Evolutionary conservation across 2,888 invertebrate genomes (phyloP), one percentile per base, ranked within the genome.

Genomic region (Pammene fasciana): DNA sequence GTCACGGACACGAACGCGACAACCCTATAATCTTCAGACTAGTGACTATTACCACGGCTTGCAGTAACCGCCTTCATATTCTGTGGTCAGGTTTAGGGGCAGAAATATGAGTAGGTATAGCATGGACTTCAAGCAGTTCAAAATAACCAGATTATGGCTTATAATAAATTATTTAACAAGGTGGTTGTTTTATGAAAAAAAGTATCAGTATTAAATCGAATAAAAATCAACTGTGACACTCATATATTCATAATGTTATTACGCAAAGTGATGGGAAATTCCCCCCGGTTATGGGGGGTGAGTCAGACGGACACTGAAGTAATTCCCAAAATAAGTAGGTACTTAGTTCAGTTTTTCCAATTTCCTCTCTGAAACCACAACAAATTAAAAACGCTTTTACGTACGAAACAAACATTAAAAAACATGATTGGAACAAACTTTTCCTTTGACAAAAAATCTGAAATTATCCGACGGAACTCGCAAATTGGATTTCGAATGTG

Each of bases 401-500:
- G 46, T 43, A 54, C 38, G 48, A 56, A 61, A 36, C 56, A 59
- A 70, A 64, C 50, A 59, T 59, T 50, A 61, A 61, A 67, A 64
- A 68, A 56, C 52, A 48, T 68, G 52, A 68, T 50, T 26, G 45
- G 65, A 54, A 65, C 59, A 70, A 70, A 70, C 65, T 68, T 68
- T 56, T 68, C 65, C 61, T 71, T 65, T 65, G 65, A 79, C 76
- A 78, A 79, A 80, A 80, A 78, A 78, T 81, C 79, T 78, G 75
- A 80, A 84, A 81, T 79, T 81, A 78, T 81, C 76, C 76, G 81
- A 82, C 86, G 88, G 87, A 88, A 87, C 87, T 87, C 86, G 83
- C 80, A 88, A 88, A 88, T 87, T 88, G 87, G 79, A 85, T 87
- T 86, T 82, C 70, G 81, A 82, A 84, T 86, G 84, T 84, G 76